phyloP scores from a whole-genome alignment of 2,113 vertebrate genomes.

The Falco punctatus region DNA sequence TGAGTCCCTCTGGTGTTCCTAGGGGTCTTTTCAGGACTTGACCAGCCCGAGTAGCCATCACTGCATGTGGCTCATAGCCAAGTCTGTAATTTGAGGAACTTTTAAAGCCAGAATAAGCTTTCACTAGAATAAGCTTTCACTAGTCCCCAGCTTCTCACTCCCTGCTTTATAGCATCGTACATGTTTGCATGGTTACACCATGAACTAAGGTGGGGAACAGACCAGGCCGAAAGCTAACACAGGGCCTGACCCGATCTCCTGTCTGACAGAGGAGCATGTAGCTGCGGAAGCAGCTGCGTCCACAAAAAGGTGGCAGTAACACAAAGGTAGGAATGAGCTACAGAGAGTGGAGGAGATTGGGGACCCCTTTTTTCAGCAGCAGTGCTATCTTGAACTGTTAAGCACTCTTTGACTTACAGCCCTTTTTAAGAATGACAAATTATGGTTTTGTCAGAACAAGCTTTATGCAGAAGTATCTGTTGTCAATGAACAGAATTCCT shows the following conservation, averaged over 20 bases:
- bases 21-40: neutral
- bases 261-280: accelerated
- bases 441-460: neutral
- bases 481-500: neutral
- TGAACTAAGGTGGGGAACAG: neutral
- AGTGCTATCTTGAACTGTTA: neutral
- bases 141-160: neutral
- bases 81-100: slow-evolving; percentile 15
- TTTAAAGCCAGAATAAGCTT: neutral
- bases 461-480: neutral
- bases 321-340: neutral
- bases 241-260: accelerated
- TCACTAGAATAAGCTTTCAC: neutral
- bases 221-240: neutral
- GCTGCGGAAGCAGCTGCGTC: neutral
- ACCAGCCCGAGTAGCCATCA: neutral
- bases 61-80: neutral
- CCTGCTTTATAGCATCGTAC: neutral
- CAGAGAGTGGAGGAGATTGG: accelerated
- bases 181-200: accelerated
- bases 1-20: neutral
- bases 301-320: neutral
- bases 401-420: neutral
- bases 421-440: neutral
- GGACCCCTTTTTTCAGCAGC: neutral